Conservation (phyloP, 2,797 vertebrate species). For the Sylvilagus floridanus region DNA sequence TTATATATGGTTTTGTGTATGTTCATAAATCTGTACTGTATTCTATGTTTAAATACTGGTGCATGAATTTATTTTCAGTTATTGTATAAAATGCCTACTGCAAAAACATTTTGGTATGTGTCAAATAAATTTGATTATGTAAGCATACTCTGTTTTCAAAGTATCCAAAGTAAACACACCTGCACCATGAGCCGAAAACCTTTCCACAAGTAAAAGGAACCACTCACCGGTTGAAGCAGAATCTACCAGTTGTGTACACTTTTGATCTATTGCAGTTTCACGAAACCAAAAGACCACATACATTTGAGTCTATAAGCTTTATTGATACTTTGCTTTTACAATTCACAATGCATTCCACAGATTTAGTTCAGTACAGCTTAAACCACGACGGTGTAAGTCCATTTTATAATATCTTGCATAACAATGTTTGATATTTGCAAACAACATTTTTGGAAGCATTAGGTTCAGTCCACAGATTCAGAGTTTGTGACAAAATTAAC, state of each 20-base stretch:
- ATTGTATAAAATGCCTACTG: constrained; percentile 72
- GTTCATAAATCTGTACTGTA: constrained; percentile 85
- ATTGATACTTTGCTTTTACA: constrained; percentile 96
- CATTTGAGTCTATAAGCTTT: constrained; percentile 96
- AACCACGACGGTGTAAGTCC: constrained; percentile 93
- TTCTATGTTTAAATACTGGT: constrained; percentile 87
- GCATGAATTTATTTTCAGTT: constrained; percentile 91
- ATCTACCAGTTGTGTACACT: not conserved
- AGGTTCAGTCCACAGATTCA: constrained; percentile 92
- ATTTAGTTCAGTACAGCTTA: constrained; percentile 93
- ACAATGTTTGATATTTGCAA: constrained; percentile 93
- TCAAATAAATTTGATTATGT: constrained; percentile 83
- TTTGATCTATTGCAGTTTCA: constrained; percentile 47
- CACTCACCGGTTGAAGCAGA: not conserved
- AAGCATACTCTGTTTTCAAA: constrained; percentile 61
- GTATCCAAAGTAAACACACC: not conserved
- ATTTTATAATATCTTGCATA: constrained; percentile 94
- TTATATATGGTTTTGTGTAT: constrained; percentile 86
- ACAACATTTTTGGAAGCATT: constrained; percentile 91
- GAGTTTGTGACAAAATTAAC: constrained; percentile 90
- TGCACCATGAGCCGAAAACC: not conserved
- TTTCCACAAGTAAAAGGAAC: not conserved
- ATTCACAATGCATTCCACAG: constrained; percentile 99
- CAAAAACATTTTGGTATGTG: constrained; percentile 77
- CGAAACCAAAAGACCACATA: constrained; percentile 72